These are phyloP conservation scores for Cyprinodon diabolis DNA, from an alignment of 2,797 vertebrate species.

Conservation along the genomic window DNA sequence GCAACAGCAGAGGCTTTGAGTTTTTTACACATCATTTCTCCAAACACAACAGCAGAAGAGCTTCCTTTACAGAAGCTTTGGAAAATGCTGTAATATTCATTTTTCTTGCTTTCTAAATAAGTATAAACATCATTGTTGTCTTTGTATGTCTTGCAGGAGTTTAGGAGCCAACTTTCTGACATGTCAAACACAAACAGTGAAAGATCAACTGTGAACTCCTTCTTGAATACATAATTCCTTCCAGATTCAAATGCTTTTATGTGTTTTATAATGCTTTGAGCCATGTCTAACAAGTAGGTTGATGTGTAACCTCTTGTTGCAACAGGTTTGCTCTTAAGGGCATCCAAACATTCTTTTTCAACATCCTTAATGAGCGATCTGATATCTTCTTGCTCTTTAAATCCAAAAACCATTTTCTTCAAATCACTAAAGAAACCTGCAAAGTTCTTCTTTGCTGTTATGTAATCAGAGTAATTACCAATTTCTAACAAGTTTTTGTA, in stretches of 20 bases:
- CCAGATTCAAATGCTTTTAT: slow-evolving; percentile 14
- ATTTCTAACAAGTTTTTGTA: background rate
- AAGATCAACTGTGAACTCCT: slow-evolving; percentile 54
- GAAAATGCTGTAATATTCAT: slow-evolving; percentile 34
- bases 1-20: slow-evolving; percentile 40
- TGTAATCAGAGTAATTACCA: background rate
- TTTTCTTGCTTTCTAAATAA: slow-evolving; percentile 35
- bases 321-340: slow-evolving; percentile 20
- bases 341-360: rapidly evolving
- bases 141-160: slow-evolving; percentile 4
- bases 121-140: slow-evolving; percentile 5
- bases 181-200: slow-evolving; percentile 29
- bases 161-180: background rate
- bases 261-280: background rate
- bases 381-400: slow-evolving; percentile 7
- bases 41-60: slow-evolving; percentile 45
- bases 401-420: too few species aligned
- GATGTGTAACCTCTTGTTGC: slow-evolving; percentile 28
- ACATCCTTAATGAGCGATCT: background rate
- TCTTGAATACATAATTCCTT: slow-evolving; percentile 16
- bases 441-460: background rate
- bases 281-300: slow-evolving; percentile 33
- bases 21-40: slow-evolving; percentile 40
- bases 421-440: too few species aligned
- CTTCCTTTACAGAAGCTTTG: slow-evolving; percentile 42